phyloP scores from a whole-genome alignment of 1,140 invertebrate species.

The Tetramorium simillimum region DNA sequence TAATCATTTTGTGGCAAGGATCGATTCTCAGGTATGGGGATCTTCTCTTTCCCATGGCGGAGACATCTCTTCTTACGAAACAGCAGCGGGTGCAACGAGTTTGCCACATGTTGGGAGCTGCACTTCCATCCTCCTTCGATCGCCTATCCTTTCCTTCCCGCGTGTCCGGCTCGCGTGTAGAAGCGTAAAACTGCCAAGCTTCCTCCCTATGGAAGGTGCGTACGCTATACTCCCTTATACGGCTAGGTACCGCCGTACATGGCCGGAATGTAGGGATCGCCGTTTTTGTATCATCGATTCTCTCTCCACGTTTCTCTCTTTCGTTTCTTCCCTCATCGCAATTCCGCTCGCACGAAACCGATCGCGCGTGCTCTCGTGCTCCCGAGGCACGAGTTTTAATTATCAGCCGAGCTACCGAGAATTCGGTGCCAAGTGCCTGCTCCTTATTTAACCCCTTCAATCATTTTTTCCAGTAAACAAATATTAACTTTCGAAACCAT shows the following conservation, averaged over 20 bases:
- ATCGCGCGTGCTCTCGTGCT: conserved; percentile 49
- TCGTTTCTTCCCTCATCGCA: conserved; percentile 44
- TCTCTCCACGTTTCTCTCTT: conserved; percentile 59
- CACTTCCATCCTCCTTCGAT: neutral
- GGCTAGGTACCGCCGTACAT: conserved; percentile 78
- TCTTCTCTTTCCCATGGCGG: neutral
- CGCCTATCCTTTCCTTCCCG: conserved; percentile 10
- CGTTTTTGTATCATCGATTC: conserved; percentile 83
- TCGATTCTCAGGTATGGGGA: neutral
- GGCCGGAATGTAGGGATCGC: conserved; percentile 83
- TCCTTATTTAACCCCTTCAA: neutral
- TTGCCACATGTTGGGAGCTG: neutral
- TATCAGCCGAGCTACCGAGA: conserved; percentile 67
- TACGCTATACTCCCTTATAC: conserved; percentile 81
- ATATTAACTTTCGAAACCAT: neutral
- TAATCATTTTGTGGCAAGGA: conserved; percentile 3
- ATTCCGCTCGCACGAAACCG: conserved; percentile 63
- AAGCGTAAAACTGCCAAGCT: conserved; percentile 67
- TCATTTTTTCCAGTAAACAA: neutral
- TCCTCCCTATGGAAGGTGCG: conserved; percentile 65
- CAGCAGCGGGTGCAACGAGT: conserved; percentile 9
- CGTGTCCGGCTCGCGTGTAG: conserved; percentile 45
- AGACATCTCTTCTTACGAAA: conserved; percentile 46
- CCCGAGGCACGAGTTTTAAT: conserved; percentile 59
- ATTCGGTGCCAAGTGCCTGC: conserved; percentile 22